Evolutionary conservation across 2,113 vertebrate genomes (phyloP).

Genomic region (Jaculus jaculus): DNA sequence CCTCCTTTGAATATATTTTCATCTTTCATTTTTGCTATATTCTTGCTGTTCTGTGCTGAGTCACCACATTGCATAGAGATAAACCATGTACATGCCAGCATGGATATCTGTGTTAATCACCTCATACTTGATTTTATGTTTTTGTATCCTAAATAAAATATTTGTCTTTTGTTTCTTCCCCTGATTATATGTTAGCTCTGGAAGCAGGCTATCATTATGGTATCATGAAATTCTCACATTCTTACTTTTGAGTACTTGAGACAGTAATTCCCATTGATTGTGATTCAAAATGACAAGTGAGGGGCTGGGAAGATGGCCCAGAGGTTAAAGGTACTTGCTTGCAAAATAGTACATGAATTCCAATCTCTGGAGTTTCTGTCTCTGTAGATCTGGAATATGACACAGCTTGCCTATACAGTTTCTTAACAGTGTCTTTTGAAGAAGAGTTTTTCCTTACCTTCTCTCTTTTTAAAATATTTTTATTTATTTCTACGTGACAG

Average conservation of each 20-base stretch:
- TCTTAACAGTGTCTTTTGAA: not conserved
- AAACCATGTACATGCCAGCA: not conserved
- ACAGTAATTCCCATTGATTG: not conserved
- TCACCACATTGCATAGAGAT: not conserved
- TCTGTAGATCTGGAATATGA: not conserved
- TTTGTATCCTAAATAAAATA: constrained; percentile 24
- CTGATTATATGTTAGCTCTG: not conserved
- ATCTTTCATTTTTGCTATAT: not conserved
- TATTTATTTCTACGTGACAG: no score
- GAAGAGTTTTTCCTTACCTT: not conserved
- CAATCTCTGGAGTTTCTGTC: not conserved
- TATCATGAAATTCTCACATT: not conserved
- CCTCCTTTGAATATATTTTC: not conserved
- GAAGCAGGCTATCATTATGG: not conserved
- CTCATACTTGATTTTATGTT: not conserved
- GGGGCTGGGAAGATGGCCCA: no score
- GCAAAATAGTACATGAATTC: not conserved
- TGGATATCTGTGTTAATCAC: not conserved
- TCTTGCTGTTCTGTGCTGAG: not conserved
- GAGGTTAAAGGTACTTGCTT: no score
- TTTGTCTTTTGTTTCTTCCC: not conserved
- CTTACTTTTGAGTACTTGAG: not conserved
- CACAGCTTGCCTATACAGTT: not conserved
- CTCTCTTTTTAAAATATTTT: no score
- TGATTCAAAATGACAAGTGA: not conserved